Evolutionary conservation across 2,113 vertebrate species (phyloP).

Genomic region (Micromys minutus): DNA sequence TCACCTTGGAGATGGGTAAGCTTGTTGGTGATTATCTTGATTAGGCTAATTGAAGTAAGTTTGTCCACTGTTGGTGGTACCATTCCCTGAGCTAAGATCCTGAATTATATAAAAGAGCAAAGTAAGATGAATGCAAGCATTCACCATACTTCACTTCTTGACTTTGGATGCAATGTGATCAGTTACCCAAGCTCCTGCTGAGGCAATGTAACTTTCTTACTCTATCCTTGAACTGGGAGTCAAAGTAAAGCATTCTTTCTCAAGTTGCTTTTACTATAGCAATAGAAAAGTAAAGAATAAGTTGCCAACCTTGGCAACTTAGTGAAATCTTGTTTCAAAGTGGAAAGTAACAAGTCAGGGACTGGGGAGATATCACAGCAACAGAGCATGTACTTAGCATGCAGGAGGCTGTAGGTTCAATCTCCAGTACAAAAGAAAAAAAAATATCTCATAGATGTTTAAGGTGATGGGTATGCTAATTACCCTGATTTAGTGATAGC

Average conservation of each 20-base stretch:
- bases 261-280: neutral
- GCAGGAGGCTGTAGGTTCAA: neutral
- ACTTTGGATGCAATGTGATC: neutral
- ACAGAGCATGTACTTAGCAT: neutral
- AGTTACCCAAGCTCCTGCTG: neutral
- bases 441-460: neutral
- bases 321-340: neutral
- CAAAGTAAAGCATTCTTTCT: neutral
- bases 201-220: neutral
- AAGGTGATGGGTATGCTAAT: neutral
- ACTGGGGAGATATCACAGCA: neutral
- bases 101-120: neutral
- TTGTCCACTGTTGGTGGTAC: neutral
- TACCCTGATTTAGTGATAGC: neutral
- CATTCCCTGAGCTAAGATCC: neutral
- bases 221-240: neutral
- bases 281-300: neutral
- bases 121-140: neutral
- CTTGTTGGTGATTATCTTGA: neutral
- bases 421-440: neutral
- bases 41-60: neutral
- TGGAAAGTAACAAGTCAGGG: neutral
- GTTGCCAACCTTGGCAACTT: neutral
- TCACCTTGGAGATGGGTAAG: neutral
- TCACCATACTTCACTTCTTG: neutral